Evolutionary conservation across 53 echinoderm and acorn worm species (phyloP), one percentile per base, ranked within the genome.

Genomic region (Paracentrotus lividus): DNA sequence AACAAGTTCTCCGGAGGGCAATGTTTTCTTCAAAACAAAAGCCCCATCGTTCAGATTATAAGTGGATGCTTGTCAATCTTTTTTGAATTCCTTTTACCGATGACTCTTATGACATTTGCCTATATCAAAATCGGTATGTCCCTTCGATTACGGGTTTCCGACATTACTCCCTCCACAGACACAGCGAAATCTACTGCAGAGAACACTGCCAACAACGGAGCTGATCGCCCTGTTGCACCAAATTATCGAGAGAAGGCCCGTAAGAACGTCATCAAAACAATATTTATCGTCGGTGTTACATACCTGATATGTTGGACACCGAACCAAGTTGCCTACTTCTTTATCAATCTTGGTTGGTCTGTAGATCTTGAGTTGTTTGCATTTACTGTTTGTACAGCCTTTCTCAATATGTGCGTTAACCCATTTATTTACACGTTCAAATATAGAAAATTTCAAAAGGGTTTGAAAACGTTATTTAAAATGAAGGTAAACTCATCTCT

Each of bases 381-480:
- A 20, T 34, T 92, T 24, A 88, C 95, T 8, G 85, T 96, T 26
- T 53, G 61, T 85, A 29, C 88, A 4, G 95, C 95, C 13, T 84
- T 95, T 84, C 45, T 86, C 3, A 96, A 95, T 68, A 95, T 95
- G 94, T 95, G 95, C 54, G 85, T 92, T 0, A 96, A 96, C 85
- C 96, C 96, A 2, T 94, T 96, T 72, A 94, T 96, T n/a, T 96
- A 96, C 47, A 85, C 96, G 12, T 92, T 95, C 34, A 93, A 95
- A 64, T 95, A 93, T 56, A 47, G 64, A 9, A 85, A 81, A 43
- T 96, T 96, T 64, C 95, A 58, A 26, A 78, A 42, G 14, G 92
- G 92, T 3, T 20, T 92, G 81, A 92, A 92, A 57, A 57, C 18
- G 9, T 31, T 90, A 20, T 90, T 90, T 31, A 81, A 24, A 81